phyloP scores from a whole-genome alignment of 2,888 invertebrate genomes.

The Flexamia atlantica region DNA sequence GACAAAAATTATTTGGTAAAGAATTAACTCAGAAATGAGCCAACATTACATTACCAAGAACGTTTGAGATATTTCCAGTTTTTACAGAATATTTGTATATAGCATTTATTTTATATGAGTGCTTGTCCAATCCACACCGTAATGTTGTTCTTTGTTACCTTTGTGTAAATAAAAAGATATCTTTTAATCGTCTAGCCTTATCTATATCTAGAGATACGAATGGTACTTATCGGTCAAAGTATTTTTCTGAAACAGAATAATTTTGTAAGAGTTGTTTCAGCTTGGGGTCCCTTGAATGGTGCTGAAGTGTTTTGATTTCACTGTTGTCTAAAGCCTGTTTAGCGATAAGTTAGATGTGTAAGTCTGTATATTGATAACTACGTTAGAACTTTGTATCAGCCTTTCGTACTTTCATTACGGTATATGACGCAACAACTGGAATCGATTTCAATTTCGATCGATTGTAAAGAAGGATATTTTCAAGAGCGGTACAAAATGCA shows the following conservation, averaged over 20 bases:
- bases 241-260: constrained; percentile 59
- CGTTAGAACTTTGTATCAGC: constrained; percentile 59
- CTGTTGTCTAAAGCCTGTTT: constrained; percentile 63
- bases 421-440: constrained; percentile 58
- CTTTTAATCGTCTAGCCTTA: constrained; percentile 60
- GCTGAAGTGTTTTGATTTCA: constrained; percentile 61
- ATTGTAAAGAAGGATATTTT: not conserved
- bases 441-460: constrained; percentile 6
- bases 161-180: constrained; percentile 57
- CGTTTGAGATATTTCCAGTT: constrained; percentile 30
- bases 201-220: constrained; percentile 59
- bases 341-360: constrained; percentile 55
- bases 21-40: not conserved
- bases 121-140: constrained; percentile 58
- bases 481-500: not conserved
- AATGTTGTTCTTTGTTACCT: constrained; percentile 60
- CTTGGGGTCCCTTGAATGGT: constrained; percentile 51
- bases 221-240: constrained; percentile 58
- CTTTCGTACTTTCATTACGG: constrained; percentile 58
- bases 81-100: constrained; percentile 49
- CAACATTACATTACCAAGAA: constrained; percentile 27
- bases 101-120: constrained; percentile 57
- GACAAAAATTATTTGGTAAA: not conserved
- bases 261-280: constrained; percentile 57
- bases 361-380: constrained; percentile 60